Base-by-base conservation (phyloP, 2,113 vertebrate genomes). In the Poecile atricapillus region DNA sequence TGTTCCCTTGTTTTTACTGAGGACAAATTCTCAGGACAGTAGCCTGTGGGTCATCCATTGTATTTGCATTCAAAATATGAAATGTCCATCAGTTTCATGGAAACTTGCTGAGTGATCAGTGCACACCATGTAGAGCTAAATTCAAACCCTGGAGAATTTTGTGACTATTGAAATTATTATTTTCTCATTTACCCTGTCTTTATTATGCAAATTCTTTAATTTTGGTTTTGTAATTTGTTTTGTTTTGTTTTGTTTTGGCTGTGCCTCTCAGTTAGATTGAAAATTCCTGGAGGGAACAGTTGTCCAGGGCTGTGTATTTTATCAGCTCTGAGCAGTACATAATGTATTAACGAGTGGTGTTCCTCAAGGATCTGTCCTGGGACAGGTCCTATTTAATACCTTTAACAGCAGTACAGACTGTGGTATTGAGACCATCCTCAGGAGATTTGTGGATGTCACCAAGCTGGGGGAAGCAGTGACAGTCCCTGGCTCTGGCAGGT, bases 341-440 rank as follows among this genome's bases (percentile, higher is more conserved):
- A 35, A 41, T 28, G 11, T 22, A 7, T n/a, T 41, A 60, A 44
- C 0, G 2, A 35, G 8, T 14, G 8, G 11, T 71, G 28, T 46
- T 50, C 52, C 64, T 78, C 19, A 37, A n/a, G 33, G 44, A 10
- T 31, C 24, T 2, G 1, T 33, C 5, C 4, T 41, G 53, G 9
- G 5, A 60, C 11, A 5, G 24, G 50, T 41, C 35, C 4, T 33
- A 7, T 43, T 52, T 47, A 35, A 20, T 43, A 10, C 13, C 35
- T 79, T 68, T 52, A 28, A 12, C 9, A 58, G 8, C 17, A 78
- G 2, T 33, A 15, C 3, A 53, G 30, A 24, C 1, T 8, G 5
- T 12, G 13, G 15, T 21, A 15, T 47, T 73, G 13, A 74, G 30
- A 35, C 11, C 28, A 50, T 2, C 6, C 8, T 52, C 30, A 52